Evolutionary conservation across 2,797 vertebrate genomes (phyloP), one percentile per base, ranked within the genome.

Genomic region (Melanotaenia maccullochi): DNA sequence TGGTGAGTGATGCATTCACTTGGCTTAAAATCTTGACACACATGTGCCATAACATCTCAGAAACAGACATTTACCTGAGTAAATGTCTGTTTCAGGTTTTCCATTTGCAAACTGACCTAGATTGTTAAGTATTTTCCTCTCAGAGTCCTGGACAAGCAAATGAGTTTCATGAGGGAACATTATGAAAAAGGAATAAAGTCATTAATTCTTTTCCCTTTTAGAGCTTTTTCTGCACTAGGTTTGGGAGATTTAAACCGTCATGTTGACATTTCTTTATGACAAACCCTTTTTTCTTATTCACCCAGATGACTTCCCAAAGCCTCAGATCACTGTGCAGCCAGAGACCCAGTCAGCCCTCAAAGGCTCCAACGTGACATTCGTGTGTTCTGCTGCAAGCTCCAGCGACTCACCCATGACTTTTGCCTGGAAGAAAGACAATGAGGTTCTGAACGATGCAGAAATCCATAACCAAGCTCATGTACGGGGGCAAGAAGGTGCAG

Each of bases 341-440:
- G 97, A 99, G 94, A 99, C 96, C 0, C 97, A 97, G 85, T 96
- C 96, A 0, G 97, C 97, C 61, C 94, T 99, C 77, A 97, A 94
- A 89, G 96, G 96, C 72, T 93, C 95, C 89, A 98, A 99, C 79
- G 94, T 99, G 88, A 98, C 95, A 36, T 98, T 99, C 7, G 90
- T 99, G 5, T 99, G 98, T 89, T 98, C 97, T 0, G 98, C 97
- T 1, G 97, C 97, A 22, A 99, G 97, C 89, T 99, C 97, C 91
- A 99, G 97, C 22, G 97, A 99, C 87, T 99, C 98, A 0, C 97
- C 97, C 0, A 98, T 99, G 97, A 99, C 96, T 63, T 99, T 99
- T 25, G 95, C 97, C n/a, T 99, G 98, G 98, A 99, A 97, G 87
- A 99, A 99, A 78, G 98, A 99, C 93, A 99, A 98, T 0, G 97